A percentile compares a stretch with the other conserved stretches of the same genome.
These are phyloP conservation scores for Oscheius sp. DNA, from an alignment of 2,888 invertebrate species.

Conservation along the genomic window DNA sequence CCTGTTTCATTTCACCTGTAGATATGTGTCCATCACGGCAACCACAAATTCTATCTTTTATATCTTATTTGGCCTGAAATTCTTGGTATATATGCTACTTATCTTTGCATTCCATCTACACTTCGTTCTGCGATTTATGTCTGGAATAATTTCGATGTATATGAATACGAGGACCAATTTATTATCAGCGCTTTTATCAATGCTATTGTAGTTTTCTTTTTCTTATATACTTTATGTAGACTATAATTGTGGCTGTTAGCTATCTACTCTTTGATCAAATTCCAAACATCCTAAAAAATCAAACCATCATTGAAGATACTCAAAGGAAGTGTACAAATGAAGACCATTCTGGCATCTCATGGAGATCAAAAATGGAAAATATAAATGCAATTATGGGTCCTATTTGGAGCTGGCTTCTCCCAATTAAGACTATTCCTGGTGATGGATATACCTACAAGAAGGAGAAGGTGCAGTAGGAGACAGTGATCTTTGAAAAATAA, in stretches of 20 bases:
- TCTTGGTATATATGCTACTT: slow-evolving; percentile 34
- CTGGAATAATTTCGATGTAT: neutral
- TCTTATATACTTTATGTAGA: slow-evolving; percentile 3
- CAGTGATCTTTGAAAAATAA: neutral
- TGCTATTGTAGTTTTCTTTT: slow-evolving; percentile 31
- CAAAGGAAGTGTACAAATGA: no score
- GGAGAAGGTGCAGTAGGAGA: neutral
- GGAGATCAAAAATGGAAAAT: neutral
- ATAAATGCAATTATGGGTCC: slow-evolving; percentile 5
- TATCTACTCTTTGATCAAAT: slow-evolving; percentile 39
- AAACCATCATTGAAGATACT: slow-evolving; percentile 49
- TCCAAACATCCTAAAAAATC: slow-evolving; percentile 37
- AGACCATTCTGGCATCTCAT: slow-evolving; percentile 3
- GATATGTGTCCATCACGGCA: slow-evolving; percentile 46
- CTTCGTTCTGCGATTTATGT: neutral
- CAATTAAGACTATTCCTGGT: slow-evolving; percentile 1
- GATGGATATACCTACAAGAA: slow-evolving; percentile 6
- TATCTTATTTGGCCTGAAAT: slow-evolving; percentile 43
- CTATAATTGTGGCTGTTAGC: slow-evolving; percentile 34
- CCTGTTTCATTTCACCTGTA: neutral
- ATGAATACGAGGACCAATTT: slow-evolving; percentile 30
- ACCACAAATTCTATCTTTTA: slow-evolving; percentile 50
- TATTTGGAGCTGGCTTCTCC: slow-evolving; percentile 14
- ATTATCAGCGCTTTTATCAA: slow-evolving; percentile 42
- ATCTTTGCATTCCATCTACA: slow-evolving; percentile 7